Percentiles rank a stretch among this genome's conserved stretches.
Conservation (phyloP, 2,888 invertebrate species). For the Melipona beecheii region DNA sequence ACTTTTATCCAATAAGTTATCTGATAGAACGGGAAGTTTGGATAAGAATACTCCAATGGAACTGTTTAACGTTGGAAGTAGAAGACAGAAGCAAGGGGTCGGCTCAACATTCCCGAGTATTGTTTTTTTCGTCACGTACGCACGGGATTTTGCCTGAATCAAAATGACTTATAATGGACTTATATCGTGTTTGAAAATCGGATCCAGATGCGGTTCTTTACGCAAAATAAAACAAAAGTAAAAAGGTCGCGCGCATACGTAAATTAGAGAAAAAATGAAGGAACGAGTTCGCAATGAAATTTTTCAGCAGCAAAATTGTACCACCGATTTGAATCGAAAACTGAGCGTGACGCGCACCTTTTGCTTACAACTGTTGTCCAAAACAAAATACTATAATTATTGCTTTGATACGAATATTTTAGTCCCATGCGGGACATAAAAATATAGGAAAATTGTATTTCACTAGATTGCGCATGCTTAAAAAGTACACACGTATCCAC, state of each 20-base stretch:
- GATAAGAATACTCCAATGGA: constrained; percentile 7
- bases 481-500: not conserved
- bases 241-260: constrained; percentile 4
- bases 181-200: constrained; percentile 55
- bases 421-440: constrained; percentile 38
- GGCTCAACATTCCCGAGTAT: constrained; percentile 7
- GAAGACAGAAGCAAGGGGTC: too few relatives aligned
- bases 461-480: not conserved
- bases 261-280: not conserved
- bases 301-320: constrained; percentile 54
- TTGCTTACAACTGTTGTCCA: constrained; percentile 59
- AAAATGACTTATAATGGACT: constrained; percentile 57
- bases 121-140: constrained; percentile 33
- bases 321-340: constrained; percentile 58
- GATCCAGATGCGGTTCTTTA: constrained; percentile 23
- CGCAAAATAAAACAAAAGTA: constrained; percentile 16
- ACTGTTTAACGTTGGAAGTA: constrained; percentile 40
- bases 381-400: constrained; percentile 63
- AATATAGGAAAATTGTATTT: constrained; percentile 56
- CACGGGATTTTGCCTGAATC: constrained; percentile 31
- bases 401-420: constrained; percentile 61
- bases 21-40: constrained; percentile 1
- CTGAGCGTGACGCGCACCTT: constrained; percentile 51
- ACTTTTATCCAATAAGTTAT: constrained; percentile 25
- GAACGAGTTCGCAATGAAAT: constrained; percentile 46